Conservation (phyloP, 1,140 invertebrate genomes). For the Gonioctena quinquepunctata region DNA sequence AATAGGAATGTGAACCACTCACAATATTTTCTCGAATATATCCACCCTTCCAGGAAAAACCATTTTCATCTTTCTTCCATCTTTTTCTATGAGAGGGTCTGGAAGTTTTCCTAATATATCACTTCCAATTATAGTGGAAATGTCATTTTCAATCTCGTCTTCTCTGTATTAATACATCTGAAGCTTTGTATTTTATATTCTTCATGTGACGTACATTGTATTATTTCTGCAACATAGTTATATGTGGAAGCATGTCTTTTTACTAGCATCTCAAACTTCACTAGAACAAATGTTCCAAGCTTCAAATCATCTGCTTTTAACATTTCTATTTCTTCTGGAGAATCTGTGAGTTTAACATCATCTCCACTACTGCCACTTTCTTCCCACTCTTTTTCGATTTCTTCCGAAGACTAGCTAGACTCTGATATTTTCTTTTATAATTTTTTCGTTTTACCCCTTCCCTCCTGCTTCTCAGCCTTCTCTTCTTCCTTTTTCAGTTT, state of each 20-base stretch:
- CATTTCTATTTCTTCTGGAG: background rate
- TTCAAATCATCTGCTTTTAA: background rate
- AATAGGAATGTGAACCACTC: background rate
- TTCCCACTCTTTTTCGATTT: background rate
- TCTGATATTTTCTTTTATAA: background rate
- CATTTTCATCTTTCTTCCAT: background rate
- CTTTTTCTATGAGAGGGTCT: background rate
- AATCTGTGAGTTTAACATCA: background rate
- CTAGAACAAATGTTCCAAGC: background rate
- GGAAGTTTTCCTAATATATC: background rate
- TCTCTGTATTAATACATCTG: background rate
- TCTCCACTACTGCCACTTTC: constrained; percentile 7
- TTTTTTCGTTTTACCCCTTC: background rate
- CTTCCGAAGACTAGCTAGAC: background rate
- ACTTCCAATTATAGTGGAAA: background rate
- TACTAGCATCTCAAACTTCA: background rate
- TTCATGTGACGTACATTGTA: background rate
- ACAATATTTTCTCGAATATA: background rate
- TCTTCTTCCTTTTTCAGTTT: background rate
- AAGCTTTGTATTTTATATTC: background rate
- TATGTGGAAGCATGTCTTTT: background rate
- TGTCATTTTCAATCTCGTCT: background rate
- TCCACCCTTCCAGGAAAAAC: background rate
- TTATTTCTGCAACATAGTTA: background rate
- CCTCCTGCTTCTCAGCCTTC: background rate